Evolutionary conservation across 2,113 vertebrate genomes (phyloP).

Genomic region (Martes martes): DNA sequence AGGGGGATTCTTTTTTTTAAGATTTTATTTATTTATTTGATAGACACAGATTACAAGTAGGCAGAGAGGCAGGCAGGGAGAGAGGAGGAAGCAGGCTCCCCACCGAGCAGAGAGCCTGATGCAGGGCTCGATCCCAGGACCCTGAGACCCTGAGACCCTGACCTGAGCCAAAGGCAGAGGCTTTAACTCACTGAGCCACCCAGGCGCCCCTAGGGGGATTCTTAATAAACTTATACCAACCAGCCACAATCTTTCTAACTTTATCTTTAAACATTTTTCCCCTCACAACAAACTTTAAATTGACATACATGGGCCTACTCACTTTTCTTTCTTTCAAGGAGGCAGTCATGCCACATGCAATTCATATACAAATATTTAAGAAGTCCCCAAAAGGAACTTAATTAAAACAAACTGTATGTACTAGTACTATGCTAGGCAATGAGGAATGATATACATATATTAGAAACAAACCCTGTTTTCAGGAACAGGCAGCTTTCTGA

Average conservation of each 20-base stretch:
- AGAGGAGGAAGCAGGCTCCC: too few species aligned
- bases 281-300: neutral
- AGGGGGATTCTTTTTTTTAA: neutral
- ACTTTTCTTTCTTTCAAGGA: neutral
- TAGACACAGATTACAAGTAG: too few species aligned
- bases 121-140: too few species aligned
- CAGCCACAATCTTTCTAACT: neutral
- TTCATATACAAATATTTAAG: neutral
- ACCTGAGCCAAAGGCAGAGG: too few species aligned
- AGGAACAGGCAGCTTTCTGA: neutral
- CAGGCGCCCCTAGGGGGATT: neutral
- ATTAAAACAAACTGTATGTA: slow-evolving; percentile 6
- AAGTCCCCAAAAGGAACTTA: slow-evolving; percentile 1
- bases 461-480: neutral
- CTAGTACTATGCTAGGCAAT: neutral
- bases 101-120: too few species aligned
- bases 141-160: too few species aligned
- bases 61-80: too few species aligned
- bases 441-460: neutral
- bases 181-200: too few species aligned
- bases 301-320: neutral
- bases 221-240: neutral
- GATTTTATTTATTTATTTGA: too few species aligned
- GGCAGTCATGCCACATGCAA: neutral
- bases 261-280: neutral